Evolutionary conservation across 92 coral and sea anemone genomes (phyloP).

Genomic region (Palythoa grandiflora): DNA sequence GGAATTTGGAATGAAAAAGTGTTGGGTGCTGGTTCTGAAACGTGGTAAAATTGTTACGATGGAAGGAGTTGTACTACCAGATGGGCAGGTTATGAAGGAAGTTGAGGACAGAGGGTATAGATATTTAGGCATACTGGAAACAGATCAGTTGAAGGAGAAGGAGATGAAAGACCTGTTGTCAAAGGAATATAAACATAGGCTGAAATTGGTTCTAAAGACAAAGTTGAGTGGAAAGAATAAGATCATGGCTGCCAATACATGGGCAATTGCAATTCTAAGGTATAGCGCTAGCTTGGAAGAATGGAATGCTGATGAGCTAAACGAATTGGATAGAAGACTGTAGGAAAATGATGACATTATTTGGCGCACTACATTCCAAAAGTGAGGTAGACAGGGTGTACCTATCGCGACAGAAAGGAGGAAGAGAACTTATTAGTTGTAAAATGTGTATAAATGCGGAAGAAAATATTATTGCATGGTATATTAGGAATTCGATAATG

Average conservation of each 20-base stretch:
- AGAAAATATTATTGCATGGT: no score
- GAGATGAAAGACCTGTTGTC: conserved; percentile 1
- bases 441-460: background rate
- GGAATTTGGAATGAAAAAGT: conserved; percentile 8
- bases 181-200: background rate
- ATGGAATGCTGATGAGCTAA: conserved; percentile 44
- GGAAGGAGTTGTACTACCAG: background rate
- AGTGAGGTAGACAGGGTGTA: conserved; percentile 39
- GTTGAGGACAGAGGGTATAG: conserved; percentile 11
- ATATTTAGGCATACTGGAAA: conserved; percentile 17
- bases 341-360: conserved; percentile 7
- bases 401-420: conserved; percentile 43
- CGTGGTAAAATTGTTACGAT: background rate
- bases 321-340: conserved; percentile 34
- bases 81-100: background rate
- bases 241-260: background rate
- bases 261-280: conserved; percentile 42
- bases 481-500: no score
- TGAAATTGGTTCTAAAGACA: background rate
- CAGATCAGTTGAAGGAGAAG: background rate
- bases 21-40: conserved; percentile 44
- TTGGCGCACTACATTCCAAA: conserved; percentile 15
- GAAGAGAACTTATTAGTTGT: conserved; percentile 37
- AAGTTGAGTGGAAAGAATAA: background rate
- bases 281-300: conserved; percentile 27